Conservation (phyloP, 2,113 vertebrate genomes). For the Siniperca chuatsi region DNA sequence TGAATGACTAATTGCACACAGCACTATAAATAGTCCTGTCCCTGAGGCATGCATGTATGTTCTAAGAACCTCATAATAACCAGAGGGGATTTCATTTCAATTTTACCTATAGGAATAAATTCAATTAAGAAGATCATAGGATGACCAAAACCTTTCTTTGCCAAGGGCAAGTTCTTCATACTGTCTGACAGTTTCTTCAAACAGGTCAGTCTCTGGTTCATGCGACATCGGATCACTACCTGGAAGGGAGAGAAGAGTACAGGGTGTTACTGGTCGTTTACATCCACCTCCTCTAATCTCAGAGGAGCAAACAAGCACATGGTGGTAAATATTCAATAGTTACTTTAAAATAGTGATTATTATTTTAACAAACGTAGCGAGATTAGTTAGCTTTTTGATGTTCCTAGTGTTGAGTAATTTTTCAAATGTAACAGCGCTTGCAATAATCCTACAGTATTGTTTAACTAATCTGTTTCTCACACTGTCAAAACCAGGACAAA, state of each 20-base stretch:
- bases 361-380: no score
- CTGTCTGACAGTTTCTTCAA: conserved; percentile 75
- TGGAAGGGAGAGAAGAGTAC: conserved; percentile 51
- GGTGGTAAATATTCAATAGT: no score
- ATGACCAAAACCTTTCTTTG: conserved; percentile 60
- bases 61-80: conserved; percentile 33
- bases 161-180: conserved; percentile 5
- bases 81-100: conserved; percentile 16
- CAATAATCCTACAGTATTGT: no score
- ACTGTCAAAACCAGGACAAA: not conserved
- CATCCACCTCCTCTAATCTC: not conserved
- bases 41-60: conserved; percentile 10
- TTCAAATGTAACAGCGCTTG: not conserved
- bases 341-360: no score
- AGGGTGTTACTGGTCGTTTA: not conserved
- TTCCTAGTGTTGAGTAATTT: no score
- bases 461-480: not conserved
- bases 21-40: conserved; percentile 17
- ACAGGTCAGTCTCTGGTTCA: conserved; percentile 81
- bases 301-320: not conserved
- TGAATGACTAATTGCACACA: conserved; percentile 15
- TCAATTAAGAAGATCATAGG: conserved; percentile 39
- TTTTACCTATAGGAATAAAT: conserved; percentile 42
- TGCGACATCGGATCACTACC: conserved; percentile 85
- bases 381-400: no score